Conservation (phyloP, 2,797 vertebrate genomes). For the Mormyrus proboscirostris region DNA sequence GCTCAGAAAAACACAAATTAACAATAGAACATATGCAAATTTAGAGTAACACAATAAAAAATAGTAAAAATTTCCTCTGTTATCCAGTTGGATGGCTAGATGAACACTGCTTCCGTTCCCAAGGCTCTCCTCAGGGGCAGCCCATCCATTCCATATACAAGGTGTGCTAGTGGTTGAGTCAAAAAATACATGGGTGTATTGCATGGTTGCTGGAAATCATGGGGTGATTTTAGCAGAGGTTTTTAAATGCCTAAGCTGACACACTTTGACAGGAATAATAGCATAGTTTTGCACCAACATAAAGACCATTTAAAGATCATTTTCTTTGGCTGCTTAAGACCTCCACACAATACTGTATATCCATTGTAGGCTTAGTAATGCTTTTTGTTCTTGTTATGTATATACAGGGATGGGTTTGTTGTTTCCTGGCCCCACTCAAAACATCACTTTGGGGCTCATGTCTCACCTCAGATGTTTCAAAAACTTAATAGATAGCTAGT, state of each 20-base stretch:
- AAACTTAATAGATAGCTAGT: not conserved
- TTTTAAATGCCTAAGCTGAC: no score
- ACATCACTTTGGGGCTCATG: not conserved
- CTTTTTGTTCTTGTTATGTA: not conserved
- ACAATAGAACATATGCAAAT: not conserved
- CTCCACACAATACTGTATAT: not conserved
- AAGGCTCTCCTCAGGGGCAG: not conserved
- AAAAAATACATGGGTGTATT: not conserved
- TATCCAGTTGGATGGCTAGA: not conserved
- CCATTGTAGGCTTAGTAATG: not conserved
- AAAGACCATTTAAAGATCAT: no score
- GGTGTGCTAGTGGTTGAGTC: not conserved
- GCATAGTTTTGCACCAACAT: no score
- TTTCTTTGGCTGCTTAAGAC: no score
- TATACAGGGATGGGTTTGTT: not conserved
- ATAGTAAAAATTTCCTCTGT: not conserved
- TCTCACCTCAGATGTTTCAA: not conserved
- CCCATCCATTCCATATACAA: not conserved
- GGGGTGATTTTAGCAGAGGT: no score
- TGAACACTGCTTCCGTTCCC: not conserved
- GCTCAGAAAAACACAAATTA: no score
- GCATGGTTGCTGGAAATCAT: no score
- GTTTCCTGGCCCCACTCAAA: not conserved
- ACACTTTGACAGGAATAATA: no score
- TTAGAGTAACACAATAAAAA: not conserved